A percentile compares a stretch with the other conserved stretches of the same genome.
Evolutionary conservation across 2,113 vertebrate genomes (phyloP).

Genomic region (Tylochromis polylepis): DNA sequence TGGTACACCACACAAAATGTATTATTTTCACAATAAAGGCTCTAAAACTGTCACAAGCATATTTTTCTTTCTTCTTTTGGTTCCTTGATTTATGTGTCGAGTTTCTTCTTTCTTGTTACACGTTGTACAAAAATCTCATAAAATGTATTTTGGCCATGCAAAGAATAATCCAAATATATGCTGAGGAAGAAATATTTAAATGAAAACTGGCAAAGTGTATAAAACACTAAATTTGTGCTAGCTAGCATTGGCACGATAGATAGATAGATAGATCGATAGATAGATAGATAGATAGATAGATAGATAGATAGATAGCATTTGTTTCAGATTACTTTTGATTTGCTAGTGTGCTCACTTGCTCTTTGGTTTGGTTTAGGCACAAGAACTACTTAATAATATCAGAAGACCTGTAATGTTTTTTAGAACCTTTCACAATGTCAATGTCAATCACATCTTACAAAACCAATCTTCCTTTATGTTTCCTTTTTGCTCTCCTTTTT

Average conservation of each 20-base stretch:
- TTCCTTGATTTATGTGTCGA: neutral
- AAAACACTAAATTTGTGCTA: neutral
- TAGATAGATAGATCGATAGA: neutral
- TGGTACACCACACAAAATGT: neutral
- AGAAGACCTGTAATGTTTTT: no score
- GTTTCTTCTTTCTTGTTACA: neutral
- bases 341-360: no score
- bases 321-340: no score
- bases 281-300: no score
- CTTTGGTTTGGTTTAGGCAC: no score
- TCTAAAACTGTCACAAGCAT: neutral
- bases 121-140: neutral
- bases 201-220: neutral
- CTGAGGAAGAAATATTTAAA: neutral
- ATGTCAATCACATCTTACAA: neutral
- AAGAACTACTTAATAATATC: no score
- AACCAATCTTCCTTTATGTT: neutral
- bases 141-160: neutral
- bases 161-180: neutral
- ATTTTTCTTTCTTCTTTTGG: neutral
- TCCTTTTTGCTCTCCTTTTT: neutral
- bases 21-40: neutral
- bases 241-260: neutral
- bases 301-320: no score
- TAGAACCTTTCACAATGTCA: no score